These are phyloP conservation scores for Panzeria rudis DNA, from an alignment of 2,888 invertebrate species.

Conservation along the genomic window DNA sequence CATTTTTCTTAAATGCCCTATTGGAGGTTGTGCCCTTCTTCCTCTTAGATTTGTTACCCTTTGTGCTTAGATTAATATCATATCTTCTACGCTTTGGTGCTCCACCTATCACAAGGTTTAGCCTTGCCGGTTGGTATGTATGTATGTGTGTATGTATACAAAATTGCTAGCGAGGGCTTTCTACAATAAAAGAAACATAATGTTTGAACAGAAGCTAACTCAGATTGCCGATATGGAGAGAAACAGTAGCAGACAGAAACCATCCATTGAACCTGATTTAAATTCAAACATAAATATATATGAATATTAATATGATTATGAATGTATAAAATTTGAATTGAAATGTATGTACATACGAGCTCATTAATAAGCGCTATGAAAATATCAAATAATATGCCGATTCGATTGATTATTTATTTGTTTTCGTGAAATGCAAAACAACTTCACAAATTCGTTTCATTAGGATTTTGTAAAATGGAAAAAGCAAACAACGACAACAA, in stretches of 20 bases:
- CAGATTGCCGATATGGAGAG: slow-evolving; percentile 3
- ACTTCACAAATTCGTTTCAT: slow-evolving; percentile 39
- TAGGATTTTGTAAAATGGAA: slow-evolving; percentile 15
- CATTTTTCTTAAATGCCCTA: too few relatives aligned
- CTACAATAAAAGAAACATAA: neutral
- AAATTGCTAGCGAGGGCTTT: neutral
- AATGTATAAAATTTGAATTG: neutral
- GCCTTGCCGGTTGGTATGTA: too few relatives aligned
- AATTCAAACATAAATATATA: slow-evolving; percentile 33
- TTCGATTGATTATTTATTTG: slow-evolving; percentile 62
- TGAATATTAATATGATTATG: slow-evolving; percentile 15
- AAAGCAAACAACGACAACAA: neutral
- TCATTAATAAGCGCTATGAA: slow-evolving; percentile 38
- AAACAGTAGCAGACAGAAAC: slow-evolving; percentile 52
- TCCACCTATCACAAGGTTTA: too few relatives aligned
- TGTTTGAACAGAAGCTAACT: slow-evolving; percentile 33
- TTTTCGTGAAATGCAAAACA: slow-evolving; percentile 62
- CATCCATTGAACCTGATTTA: slow-evolving; percentile 59
- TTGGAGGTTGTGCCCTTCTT: too few relatives aligned
- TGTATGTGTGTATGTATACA: too few relatives aligned
- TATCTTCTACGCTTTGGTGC: too few relatives aligned
- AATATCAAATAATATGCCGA: slow-evolving; percentile 63
- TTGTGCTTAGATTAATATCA: too few relatives aligned
- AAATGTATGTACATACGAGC: neutral
- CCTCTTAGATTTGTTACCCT: too few relatives aligned